phyloP scores from a whole-genome alignment of 2,113 vertebrate genomes.

The Microcebus griseorufus region DNA sequence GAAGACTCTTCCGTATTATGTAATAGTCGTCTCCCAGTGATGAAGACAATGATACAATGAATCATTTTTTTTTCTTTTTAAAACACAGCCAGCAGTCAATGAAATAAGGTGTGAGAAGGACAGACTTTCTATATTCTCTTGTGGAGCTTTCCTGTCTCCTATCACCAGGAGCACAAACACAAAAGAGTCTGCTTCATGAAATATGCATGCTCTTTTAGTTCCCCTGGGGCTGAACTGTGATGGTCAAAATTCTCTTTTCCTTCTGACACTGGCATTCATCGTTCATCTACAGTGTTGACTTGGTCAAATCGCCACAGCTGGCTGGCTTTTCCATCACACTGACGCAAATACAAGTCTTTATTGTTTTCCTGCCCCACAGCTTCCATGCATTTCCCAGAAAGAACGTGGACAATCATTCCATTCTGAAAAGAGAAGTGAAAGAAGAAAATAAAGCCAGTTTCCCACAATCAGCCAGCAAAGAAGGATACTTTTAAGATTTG shows the following conservation, averaged over 20 bases:
- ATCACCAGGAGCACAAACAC: background rate
- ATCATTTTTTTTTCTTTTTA: background rate
- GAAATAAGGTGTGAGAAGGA: background rate
- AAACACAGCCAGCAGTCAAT: background rate
- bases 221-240: background rate
- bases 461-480: background rate
- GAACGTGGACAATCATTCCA: constrained; percentile 89
- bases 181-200: background rate
- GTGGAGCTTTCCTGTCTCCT: background rate
- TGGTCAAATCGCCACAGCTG: constrained; percentile 91
- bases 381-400: constrained; percentile 91
- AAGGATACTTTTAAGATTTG: background rate
- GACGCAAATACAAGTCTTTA: constrained; percentile 82
- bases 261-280: constrained; percentile 64
- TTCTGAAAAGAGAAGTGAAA: constrained; percentile 79
- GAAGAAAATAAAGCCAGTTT: background rate
- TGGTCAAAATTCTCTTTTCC: background rate
- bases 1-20: background rate
- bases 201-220: constrained; percentile 23
- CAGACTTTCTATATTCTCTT: background rate
- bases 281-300: constrained; percentile 78
- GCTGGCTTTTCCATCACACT: constrained; percentile 85
- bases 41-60: background rate
- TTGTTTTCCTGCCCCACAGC: constrained; percentile 79
- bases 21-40: background rate